A percentile compares a stretch with the other conserved stretches of the same genome.
Conservation (phyloP, 2,888 invertebrate genomes). For the Asteroscopus sphinx region DNA sequence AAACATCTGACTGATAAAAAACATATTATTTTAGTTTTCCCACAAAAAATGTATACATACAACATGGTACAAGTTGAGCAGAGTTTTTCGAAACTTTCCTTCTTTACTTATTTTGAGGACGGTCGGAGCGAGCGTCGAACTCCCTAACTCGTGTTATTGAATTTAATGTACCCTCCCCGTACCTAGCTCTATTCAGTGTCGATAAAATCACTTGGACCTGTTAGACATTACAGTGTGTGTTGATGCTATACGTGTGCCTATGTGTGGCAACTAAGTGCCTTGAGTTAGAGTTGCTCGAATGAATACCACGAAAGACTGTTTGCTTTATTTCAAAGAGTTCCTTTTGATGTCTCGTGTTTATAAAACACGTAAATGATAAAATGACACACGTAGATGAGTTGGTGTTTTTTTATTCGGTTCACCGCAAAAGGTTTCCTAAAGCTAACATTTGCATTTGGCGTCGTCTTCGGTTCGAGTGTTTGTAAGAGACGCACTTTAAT, state of each 20-base stretch:
- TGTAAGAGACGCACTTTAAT: slow-evolving; percentile 84
- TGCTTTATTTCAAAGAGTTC: slow-evolving; percentile 50
- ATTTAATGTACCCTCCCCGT: slow-evolving; percentile 87
- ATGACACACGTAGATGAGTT: slow-evolving; percentile 68
- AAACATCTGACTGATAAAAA: slow-evolving; percentile 45
- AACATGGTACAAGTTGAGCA: slow-evolving; percentile 79
- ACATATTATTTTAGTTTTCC: slow-evolving; percentile 71
- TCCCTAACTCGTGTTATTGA: slow-evolving; percentile 89
- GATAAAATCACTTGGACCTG: slow-evolving; percentile 80
- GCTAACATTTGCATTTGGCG: slow-evolving; percentile 85
- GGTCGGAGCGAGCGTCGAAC: slow-evolving; percentile 87
- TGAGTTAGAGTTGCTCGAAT: slow-evolving; percentile 49
- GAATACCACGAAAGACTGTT: slow-evolving; percentile 44
- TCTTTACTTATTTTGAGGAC: slow-evolving; percentile 88
- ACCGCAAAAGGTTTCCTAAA: slow-evolving; percentile 78
- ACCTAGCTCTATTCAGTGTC: slow-evolving; percentile 80
- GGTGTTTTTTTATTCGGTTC: slow-evolving; percentile 75
- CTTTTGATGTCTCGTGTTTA: slow-evolving; percentile 65
- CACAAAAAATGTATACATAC: slow-evolving; percentile 78
- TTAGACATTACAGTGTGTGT: slow-evolving; percentile 63
- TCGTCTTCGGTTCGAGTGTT: slow-evolving; percentile 73
- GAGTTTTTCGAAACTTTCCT: slow-evolving; percentile 86
- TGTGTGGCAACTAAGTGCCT: slow-evolving; percentile 47
- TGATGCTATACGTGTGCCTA: slow-evolving; percentile 34
- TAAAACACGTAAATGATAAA: slow-evolving; percentile 70